Evolutionary conservation across 1,140 invertebrate species (phyloP), one percentile per base, ranked within the genome.

Genomic region (Heliconius himera): DNA sequence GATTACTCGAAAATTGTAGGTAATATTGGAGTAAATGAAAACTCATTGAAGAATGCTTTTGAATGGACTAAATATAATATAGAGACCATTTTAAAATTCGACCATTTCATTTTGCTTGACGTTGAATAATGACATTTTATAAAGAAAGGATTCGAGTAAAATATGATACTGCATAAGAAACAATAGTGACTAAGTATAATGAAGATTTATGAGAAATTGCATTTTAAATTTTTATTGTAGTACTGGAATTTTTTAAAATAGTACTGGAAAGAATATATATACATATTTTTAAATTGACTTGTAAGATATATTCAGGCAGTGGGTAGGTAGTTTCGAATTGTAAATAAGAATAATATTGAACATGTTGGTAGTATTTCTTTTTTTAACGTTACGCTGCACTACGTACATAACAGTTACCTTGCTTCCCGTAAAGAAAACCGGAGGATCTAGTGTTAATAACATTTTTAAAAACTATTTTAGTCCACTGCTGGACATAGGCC

Each of bases 141-240:
- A 66, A 29, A 26, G 22, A 1, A 66, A 66, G 60, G 60, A 66
- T 66, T 66, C 60, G 60, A 81, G 80, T 76, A 78, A 85, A 84
- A 84, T 84, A 82, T 82, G 70, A 81, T 77, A 82, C 78, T 78
- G 82, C 73, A 83, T 74, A 85, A 86, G 83, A 87, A 85, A 83
- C 80, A 36, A 36, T 36, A 85, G 80, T 79, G 75, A 77, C 66
- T 66, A 11, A 66, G 26, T 5, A 29, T 85, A 85, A 87, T 87
- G 77, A 82, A 83, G 86, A 85, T 87, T 85, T 85, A 87, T 84
- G 82, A 82, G 78, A 79, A 22, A 38, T 46, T 66, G 26, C 60
- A 66, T 6, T 66, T 66, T 29, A 29, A 29, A 29, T 16, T 66
- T 6, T 26, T 66, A 22, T 66, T 66, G 22, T n/a, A n/a, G n/a